Evolutionary conservation across 2,113 vertebrate species (phyloP).

Genomic region (Anthoscopus minutus): DNA sequence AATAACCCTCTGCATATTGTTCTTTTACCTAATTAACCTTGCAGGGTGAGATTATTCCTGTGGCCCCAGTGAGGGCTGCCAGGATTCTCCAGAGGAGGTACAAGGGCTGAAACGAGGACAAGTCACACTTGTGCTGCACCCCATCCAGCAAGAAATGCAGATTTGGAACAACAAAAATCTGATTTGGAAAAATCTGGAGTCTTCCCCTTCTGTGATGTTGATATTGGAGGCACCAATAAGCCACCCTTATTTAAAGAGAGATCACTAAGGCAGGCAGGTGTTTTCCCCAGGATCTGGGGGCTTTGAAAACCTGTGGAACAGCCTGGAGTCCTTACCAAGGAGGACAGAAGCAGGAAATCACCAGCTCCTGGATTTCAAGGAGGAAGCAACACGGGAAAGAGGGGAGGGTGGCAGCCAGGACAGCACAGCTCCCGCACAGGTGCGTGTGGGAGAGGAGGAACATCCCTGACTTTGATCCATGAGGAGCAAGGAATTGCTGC

Average conservation of each 20-base stretch:
- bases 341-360: neutral
- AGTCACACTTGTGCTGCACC: neutral
- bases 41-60: neutral
- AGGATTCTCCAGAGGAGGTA: neutral
- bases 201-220: neutral
- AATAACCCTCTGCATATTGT: neutral
- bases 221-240: neutral
- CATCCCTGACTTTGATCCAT: neutral
- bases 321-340: neutral
- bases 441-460: accelerated
- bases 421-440: no score
- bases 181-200: neutral
- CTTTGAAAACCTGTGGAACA: neutral
- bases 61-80: neutral
- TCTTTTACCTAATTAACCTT: neutral
- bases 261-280: neutral
- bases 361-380: neutral
- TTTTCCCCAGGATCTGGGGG: neutral
- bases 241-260: neutral
- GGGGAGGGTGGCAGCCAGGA: neutral
- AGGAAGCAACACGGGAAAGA: neutral
- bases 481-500: neutral
- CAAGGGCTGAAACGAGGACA: neutral
- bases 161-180: no score
- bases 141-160: neutral